A percentile compares a stretch with the other conserved stretches of the same genome.
Conservation (phyloP, 2,797 vertebrate genomes). For the Cirrhinus mrigala region DNA sequence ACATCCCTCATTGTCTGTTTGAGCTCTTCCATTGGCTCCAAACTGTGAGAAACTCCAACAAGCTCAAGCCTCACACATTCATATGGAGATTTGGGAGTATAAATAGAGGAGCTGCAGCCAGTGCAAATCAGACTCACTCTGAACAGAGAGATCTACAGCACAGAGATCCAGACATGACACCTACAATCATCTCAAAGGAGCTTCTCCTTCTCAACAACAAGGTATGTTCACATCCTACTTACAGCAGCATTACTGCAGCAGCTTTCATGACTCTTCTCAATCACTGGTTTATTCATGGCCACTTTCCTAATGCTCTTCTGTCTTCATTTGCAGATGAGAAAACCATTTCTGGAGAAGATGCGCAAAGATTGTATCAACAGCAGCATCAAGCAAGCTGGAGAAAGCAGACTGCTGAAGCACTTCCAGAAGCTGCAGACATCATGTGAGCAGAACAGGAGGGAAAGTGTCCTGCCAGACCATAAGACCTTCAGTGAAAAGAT, state of each 20-base stretch:
- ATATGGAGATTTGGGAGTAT: slow-evolving; percentile 81
- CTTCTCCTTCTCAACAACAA: slow-evolving; percentile 64
- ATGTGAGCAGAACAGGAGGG: slow-evolving; percentile 38
- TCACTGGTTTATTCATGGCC: neutral
- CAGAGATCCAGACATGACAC: slow-evolving; percentile 78
- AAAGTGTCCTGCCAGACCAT: slow-evolving; percentile 33
- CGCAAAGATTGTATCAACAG: slow-evolving; percentile 61
- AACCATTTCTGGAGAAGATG: slow-evolving; percentile 53
- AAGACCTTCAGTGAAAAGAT: slow-evolving; percentile 42
- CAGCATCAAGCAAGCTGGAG: slow-evolving; percentile 71
- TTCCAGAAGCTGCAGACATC: slow-evolving; percentile 19
- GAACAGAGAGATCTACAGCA: slow-evolving; percentile 69
- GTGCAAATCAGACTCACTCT: slow-evolving; percentile 67
- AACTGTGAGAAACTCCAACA: slow-evolving; percentile 86
- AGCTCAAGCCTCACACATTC: slow-evolving; percentile 82
- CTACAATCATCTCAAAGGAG: slow-evolving; percentile 74
- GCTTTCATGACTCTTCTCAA: neutral
- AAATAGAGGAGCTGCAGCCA: slow-evolving; percentile 76
- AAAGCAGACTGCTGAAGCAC: slow-evolving; percentile 71
- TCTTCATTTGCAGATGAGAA: slow-evolving; percentile 43
- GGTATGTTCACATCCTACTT: neutral
- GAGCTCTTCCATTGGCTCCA: slow-evolving; percentile 81
- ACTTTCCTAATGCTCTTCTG: neutral
- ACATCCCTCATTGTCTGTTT: slow-evolving; percentile 66
- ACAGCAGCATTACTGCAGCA: slow-evolving; percentile 11